Conservation (phyloP, 2,888 invertebrate genomes). For the Criorhina ranunculi region DNA sequence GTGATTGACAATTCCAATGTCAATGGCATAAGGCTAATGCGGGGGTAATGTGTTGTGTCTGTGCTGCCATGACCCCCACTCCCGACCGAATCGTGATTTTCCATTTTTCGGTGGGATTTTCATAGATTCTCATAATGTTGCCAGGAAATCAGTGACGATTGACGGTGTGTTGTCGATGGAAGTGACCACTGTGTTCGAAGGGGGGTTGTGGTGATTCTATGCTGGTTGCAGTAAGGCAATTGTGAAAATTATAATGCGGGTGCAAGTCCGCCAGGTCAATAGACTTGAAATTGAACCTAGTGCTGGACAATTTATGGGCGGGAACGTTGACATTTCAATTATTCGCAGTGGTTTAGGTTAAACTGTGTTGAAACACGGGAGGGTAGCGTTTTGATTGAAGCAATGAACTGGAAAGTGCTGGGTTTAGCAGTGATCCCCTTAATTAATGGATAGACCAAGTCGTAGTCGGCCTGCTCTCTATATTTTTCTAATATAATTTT, state of each 20-base stretch:
- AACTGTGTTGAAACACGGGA: slow-evolving; percentile 58
- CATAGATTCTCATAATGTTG: slow-evolving; percentile 68
- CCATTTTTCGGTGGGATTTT: slow-evolving; percentile 65
- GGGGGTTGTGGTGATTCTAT: slow-evolving; percentile 50
- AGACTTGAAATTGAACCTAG: slow-evolving; percentile 35
- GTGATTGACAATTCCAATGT: slow-evolving; percentile 75
- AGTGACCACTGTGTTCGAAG: slow-evolving; percentile 46
- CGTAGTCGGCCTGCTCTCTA: background rate
- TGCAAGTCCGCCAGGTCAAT: slow-evolving; percentile 32
- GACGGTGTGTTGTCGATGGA: slow-evolving; percentile 59
- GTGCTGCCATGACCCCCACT: slow-evolving; percentile 28
- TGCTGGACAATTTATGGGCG: slow-evolving; percentile 28
- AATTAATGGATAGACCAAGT: slow-evolving; percentile 26
- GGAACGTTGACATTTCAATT: slow-evolving; percentile 67
- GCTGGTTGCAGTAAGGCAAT: slow-evolving; percentile 44
- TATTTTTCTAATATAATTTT: background rate
- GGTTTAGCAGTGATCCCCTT: slow-evolving; percentile 41
- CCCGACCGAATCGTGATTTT: slow-evolving; percentile 65
- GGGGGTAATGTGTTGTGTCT: slow-evolving; percentile 3
- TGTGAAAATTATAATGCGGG: slow-evolving; percentile 66
- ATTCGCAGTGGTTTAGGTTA: slow-evolving; percentile 57
- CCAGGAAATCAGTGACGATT: slow-evolving; percentile 60
- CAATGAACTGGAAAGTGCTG: slow-evolving; percentile 41
- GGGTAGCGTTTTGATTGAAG: slow-evolving; percentile 48
- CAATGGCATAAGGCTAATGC: slow-evolving; percentile 39